Base-by-base conservation (phyloP, 1,140 invertebrate species). In the Tetraneura akinire region DNA sequence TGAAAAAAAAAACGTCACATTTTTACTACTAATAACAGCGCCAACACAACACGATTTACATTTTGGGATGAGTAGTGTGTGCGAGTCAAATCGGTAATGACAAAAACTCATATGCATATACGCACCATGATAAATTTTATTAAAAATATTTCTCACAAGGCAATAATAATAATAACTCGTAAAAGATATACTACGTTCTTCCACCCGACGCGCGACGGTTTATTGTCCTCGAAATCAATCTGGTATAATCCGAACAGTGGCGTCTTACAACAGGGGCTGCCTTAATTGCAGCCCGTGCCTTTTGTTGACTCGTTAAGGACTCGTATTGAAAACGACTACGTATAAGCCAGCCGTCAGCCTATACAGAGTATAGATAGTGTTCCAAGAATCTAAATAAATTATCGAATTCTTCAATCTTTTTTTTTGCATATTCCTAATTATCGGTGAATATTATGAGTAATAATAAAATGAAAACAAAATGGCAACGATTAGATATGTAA, bases 1-100 rank as follows among this genome's bases (percentile, higher is more conserved):
- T 37, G 26, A 71, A 74, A 57, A 37, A n/a, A 70, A 53, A 57
- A 57, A 55, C 70, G 71, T 55, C 71, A 74, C 71, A 74, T 78
- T 78, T 78, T 78, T 78, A 62, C 37, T 60, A 78, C 74, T 78
- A 78, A 78, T 78, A 78, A 78, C 53, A 78, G 37, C 32, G 37
- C 74, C 26, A 78, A 60, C 74, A 47, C 73, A 76, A 76, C 74
- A 78, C 74, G 55, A 78, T 78, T 78, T 78, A 78, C 74, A 78
- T 78, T 74, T 74, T 57, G 9, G 51, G 74, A 60, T 78, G 55
- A 29, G 32, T 55, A 26, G 74, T 57, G 73, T 78, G 74, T 78
- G 74, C 74, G 74, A 78, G 74, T 78, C 74, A 78, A 78, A 78
- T 78, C 55, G 74, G 53, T 78, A 78, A 78, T 78, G 74, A 78